These are phyloP conservation scores for Clytia hemisphaerica DNA, from an alignment of 30 jellyfish, hydroid and myxozoan genomes.

Conservation along the genomic window DNA sequence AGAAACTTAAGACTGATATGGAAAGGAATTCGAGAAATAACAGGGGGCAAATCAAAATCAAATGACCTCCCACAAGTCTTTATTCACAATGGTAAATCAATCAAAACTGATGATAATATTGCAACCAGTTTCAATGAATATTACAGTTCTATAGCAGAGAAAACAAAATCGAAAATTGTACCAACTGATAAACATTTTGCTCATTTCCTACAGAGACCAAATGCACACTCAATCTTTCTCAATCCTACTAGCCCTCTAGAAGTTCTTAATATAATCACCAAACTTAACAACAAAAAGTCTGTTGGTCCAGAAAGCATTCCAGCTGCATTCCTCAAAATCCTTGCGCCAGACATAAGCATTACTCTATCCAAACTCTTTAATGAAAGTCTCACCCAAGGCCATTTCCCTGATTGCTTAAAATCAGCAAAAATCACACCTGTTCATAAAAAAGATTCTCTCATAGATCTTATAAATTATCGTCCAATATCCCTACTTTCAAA, in stretches of 20 bases:
- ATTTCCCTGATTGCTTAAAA: constrained; percentile 30
- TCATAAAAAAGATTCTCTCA: constrained; percentile 32
- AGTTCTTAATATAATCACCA: constrained; percentile 43
- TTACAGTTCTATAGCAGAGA: constrained; percentile 29
- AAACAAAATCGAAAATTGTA: constrained; percentile 32
- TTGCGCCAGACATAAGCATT: constrained; percentile 20
- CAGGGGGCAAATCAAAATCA: neutral
- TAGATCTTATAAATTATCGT: constrained; percentile 40
- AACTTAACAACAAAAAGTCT: constrained; percentile 34
- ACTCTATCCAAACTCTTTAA: constrained; percentile 22
- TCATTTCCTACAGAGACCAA: constrained; percentile 32
- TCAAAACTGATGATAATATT: constrained; percentile 10
- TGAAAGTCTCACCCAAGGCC: constrained; percentile 43
- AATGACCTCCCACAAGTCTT: neutral
- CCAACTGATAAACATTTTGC: constrained; percentile 23
- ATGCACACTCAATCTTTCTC: constrained; percentile 12
- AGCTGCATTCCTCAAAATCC: constrained; percentile 60
- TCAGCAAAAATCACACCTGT: constrained; percentile 43
- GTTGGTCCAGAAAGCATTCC: constrained; percentile 58
- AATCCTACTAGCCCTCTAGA: constrained; percentile 34
- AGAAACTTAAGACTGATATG: neutral
- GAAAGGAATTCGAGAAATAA: neutral
- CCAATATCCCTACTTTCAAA: constrained; percentile 50
- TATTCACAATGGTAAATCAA: neutral
- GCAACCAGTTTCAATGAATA: constrained; percentile 41